Evolutionary conservation across 1,140 invertebrate genomes (phyloP).

Genomic region (Heliconius congener): DNA sequence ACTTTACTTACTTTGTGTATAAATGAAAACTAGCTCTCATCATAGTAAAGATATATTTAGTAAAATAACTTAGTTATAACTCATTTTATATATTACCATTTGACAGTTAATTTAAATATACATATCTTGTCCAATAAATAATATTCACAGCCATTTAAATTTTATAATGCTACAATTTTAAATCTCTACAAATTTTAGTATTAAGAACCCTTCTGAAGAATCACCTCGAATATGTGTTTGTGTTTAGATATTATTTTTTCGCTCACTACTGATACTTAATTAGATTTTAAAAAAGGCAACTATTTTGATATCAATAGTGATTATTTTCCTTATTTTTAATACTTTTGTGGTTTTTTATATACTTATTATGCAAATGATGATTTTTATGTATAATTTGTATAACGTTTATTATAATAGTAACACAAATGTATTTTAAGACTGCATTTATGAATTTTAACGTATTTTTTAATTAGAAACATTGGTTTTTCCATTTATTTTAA

Average conservation of each 20-base stretch:
- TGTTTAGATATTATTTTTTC: slow-evolving; percentile 1
- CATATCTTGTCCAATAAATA: background rate
- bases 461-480: background rate
- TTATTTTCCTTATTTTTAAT: background rate
- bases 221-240: background rate
- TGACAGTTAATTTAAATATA: background rate
- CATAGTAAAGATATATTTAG: background rate
- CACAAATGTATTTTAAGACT: slow-evolving; percentile 33
- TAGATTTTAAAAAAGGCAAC: slow-evolving; percentile 24
- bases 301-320: background rate
- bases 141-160: too few relatives aligned
- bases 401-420: slow-evolving; percentile 14
- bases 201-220: too few relatives aligned
- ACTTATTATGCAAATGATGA: background rate
- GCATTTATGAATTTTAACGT: slow-evolving; percentile 15
- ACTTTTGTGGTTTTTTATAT: slow-evolving; percentile 9
- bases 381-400: slow-evolving; percentile 23
- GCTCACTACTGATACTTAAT: slow-evolving; percentile 71
- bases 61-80: too few relatives aligned
- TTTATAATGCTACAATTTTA: too few relatives aligned
- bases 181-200: too few relatives aligned
- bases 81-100: background rate
- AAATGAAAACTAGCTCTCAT: background rate
- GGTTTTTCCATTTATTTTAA: background rate
- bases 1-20: background rate